phyloP scores from a whole-genome alignment of 2,797 vertebrate genomes.

The Danio kyathit region DNA sequence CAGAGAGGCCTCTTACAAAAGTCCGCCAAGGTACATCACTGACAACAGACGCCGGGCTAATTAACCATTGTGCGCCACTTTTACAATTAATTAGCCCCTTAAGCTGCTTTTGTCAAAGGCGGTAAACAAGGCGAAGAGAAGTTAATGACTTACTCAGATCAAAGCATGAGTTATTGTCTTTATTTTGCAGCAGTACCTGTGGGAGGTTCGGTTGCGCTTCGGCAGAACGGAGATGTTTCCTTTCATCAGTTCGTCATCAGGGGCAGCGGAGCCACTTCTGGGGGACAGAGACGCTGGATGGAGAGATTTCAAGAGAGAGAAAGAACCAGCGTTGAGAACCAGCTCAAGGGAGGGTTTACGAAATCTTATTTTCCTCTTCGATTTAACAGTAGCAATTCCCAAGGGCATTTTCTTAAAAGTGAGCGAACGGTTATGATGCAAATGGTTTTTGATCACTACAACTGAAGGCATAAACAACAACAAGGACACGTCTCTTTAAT shows the following conservation, averaged over 20 bases:
- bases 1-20: constrained; percentile 42
- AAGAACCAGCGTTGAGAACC: constrained; percentile 30
- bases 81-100: constrained; percentile 83
- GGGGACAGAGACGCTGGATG: constrained; percentile 37
- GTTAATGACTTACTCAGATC: constrained; percentile 65
- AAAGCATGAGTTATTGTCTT: constrained; percentile 58
- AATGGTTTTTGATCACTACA: constrained; percentile 1
- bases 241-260: constrained; percentile 72
- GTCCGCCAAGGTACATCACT: constrained; percentile 61
- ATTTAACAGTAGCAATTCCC: constrained; percentile 40
- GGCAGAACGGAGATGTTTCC: constrained; percentile 50
- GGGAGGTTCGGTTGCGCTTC: constrained; percentile 55
- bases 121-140: constrained; percentile 77
- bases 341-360: constrained; percentile 51
- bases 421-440: constrained; percentile 34
- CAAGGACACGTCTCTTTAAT: constrained; percentile 48
- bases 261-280: constrained; percentile 57
- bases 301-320: constrained; percentile 20
- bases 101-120: constrained; percentile 77
- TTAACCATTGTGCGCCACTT: constrained; percentile 63
- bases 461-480: constrained; percentile 48
- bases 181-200: constrained; percentile 51
- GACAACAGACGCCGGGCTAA: constrained; percentile 57
- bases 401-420: constrained; percentile 34
- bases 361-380: constrained; percentile 42